phyloP scores from a whole-genome alignment of 2,797 vertebrate species.

The Mus spretus region DNA sequence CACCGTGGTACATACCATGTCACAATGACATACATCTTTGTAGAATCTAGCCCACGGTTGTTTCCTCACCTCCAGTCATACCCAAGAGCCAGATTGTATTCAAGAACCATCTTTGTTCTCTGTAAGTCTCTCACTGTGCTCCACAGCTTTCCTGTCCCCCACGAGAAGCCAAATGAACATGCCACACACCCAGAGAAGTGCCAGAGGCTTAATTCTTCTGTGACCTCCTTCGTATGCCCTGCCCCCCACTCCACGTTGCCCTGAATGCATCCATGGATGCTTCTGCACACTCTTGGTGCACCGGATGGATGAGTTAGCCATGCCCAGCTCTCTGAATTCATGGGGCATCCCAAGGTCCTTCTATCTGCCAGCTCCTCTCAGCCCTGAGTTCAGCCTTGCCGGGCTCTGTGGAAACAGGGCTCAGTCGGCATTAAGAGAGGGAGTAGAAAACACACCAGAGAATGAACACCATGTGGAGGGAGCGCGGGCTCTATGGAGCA shows the following conservation, averaged over 20 bases:
- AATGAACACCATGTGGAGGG: too few relatives aligned
- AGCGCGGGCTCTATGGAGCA: rapidly evolving
- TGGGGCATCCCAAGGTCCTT: background rate
- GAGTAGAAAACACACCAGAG: background rate
- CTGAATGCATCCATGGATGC: background rate
- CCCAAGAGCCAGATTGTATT: background rate
- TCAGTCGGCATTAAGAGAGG: background rate
- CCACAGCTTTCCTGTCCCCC: rapidly evolving
- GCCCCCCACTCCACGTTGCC: too few relatives aligned
- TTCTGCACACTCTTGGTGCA: too few relatives aligned
- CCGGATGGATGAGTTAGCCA: background rate
- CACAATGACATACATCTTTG: background rate
- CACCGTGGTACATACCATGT: rapidly evolving
- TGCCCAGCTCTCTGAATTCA: background rate
- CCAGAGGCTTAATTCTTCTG: background rate
- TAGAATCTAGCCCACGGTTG: background rate
- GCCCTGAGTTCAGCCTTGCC: background rate
- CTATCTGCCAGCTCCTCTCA: background rate
- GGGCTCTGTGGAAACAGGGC: background rate
- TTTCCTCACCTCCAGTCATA: too few relatives aligned
- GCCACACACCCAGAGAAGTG: background rate
- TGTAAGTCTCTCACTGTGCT: background rate
- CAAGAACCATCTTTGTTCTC: background rate
- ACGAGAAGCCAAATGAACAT: background rate
- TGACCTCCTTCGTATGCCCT: background rate